These are phyloP conservation scores for Grus americana DNA, from an alignment of 2,113 vertebrate species.

Conservation along the genomic window DNA sequence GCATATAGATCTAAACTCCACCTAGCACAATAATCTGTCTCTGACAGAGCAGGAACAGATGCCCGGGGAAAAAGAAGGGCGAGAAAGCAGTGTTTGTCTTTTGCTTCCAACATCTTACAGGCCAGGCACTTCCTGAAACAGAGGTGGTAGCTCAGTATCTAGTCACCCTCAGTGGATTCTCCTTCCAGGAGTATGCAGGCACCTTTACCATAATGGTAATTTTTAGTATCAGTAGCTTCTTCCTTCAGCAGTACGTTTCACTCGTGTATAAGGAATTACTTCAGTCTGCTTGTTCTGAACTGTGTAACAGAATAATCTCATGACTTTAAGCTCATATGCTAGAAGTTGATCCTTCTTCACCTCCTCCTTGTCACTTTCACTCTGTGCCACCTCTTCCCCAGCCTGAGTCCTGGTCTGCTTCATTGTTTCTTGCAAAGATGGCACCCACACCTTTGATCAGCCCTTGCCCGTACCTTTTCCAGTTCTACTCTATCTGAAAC, in stretches of 20 bases:
- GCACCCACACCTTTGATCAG: background rate
- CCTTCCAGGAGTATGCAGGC: background rate
- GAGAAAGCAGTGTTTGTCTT: background rate
- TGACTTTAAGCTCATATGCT: background rate
- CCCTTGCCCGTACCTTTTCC: background rate
- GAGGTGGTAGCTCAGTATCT: background rate
- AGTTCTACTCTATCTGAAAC: background rate
- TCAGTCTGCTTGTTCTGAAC: background rate
- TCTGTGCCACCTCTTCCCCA: background rate
- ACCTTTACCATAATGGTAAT: background rate
- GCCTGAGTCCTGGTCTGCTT: background rate
- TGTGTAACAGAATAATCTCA: background rate
- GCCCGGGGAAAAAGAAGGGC: accelerated
- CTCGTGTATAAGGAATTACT: background rate
- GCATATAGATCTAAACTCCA: background rate
- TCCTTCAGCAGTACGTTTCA: background rate
- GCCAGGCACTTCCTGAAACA: background rate
- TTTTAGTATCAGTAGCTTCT: background rate
- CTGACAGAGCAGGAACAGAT: background rate
- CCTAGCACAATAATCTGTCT: background rate
- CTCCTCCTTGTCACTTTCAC: background rate
- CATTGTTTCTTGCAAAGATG: background rate
- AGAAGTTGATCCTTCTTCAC: background rate
- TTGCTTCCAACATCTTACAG: background rate
- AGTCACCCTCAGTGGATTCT: background rate